Conservation (phyloP, 1,140 invertebrate genomes). For the Telenomus remus region DNA sequence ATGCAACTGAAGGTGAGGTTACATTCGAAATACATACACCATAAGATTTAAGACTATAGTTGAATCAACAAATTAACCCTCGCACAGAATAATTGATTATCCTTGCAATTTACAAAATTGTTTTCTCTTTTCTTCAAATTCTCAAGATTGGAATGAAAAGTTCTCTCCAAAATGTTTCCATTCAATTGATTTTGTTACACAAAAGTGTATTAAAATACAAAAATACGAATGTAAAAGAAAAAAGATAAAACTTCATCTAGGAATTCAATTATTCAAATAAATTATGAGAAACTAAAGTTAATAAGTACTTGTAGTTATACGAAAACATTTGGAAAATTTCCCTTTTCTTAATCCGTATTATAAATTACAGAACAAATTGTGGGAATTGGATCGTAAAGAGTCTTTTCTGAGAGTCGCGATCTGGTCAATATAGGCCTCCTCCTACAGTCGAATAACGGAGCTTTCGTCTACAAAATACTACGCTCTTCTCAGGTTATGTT, state of each 20-base stretch:
- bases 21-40: conserved; percentile 31
- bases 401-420: conserved; percentile 30
- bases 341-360: not conserved
- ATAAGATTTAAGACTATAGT: conserved; percentile 23
- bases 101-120: not conserved
- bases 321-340: no score
- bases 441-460: conserved; percentile 53
- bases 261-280: no score
- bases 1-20: conserved; percentile 36
- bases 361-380: conserved; percentile 1
- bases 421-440: conserved; percentile 49
- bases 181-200: no score
- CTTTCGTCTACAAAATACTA: conserved; percentile 50
- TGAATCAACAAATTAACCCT: conserved; percentile 26
- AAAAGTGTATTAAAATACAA: no score
- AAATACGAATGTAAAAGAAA: no score
- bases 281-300: no score
- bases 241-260: no score
- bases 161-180: no score
- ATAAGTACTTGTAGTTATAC: no score
- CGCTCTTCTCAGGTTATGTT: conserved; percentile 55
- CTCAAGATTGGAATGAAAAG: no score
- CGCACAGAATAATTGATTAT: not conserved
- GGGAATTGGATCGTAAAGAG: conserved; percentile 34
- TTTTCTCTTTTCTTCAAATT: not conserved